Evolutionary conservation across 2,888 invertebrate species (phyloP), one percentile per base, ranked within the genome.

Genomic region (Zeuzera pyrina): DNA sequence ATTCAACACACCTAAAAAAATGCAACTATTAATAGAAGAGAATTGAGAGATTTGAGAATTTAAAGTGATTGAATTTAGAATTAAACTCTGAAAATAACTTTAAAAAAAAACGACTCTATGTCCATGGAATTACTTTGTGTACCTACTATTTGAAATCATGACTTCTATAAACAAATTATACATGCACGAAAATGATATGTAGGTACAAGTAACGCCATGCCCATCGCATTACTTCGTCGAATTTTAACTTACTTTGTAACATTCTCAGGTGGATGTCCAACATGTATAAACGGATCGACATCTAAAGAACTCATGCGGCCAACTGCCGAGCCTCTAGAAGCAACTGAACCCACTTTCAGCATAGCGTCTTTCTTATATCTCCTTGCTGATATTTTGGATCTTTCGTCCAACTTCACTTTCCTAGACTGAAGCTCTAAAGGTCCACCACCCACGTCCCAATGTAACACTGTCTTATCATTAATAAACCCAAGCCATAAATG

Each of bases 401-500:
- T 67, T 4, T 69, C 66, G 41, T 79, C 76, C 23, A 59, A 53
- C 41, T 58, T 69, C n/a, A 74, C 54, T 43, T 59, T 73, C 16
- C 79, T 78, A 1, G 76, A 60, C 14, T 63, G 62, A 32, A 83
- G 45, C 30, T 77, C 74, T 35, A 62, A 49, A 5, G 73, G 66
- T 2, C 83, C 83, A 38, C 72, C 74, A 0, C 83, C 83, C 1
- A 73, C 71, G 34, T 83, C 71, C 73, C 77, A 77, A 15, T 70
- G 66, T 39, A 81, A 52, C 22, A 72, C 61, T 5, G 65, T 74
- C 42, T 62, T 70, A 25, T 70, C 64, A 30, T 71, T 63, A 11
- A 70, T 56, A 39, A 81, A 66, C 23, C 83, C 83, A 29, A 83
- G 61, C 81, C 79, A 83, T 40, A 81, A 61, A 57, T 83, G 74